Evolutionary conservation across 2,797 vertebrate species (phyloP), one percentile per base, ranked within the genome.

Genomic region (Myotis vivesi): DNA sequence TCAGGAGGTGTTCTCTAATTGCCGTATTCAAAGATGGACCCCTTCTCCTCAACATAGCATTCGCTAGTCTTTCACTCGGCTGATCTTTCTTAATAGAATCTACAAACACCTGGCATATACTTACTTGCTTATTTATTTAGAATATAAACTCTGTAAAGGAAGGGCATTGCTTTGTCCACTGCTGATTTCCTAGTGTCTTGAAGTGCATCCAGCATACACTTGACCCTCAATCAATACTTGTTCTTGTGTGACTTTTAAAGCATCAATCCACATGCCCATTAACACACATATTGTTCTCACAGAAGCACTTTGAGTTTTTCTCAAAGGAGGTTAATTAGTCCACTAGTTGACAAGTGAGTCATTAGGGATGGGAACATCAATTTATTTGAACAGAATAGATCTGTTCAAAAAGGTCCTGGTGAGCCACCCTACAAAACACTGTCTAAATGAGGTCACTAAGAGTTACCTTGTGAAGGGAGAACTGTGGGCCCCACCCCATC

Each of bases 321-420:
- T 44, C 51, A 51, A 44, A 30, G 36, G 57, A 59, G 30, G 36
- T 55, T 73, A 55, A 81, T 87, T 68, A 81, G 55, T 91, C 33
- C 23, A 23, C 38, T 62, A 25, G 72, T 81, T 87, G 92, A 87
- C 81, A 95, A 76, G 28, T 68, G 87, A 96, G 88, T 95, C 92
- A 68, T 0, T 16, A 19, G 55, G 57, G 66, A 33, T 84, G n/a
- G 80, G 53, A 76, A 12, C 5, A 17, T 46, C 41, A 1, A 5
- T 64, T 77, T 59, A 89, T 59, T 49, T 44, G 66, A 94, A 46
- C 41, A 66, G n/a, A 0, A 2, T 23, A 57, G 62, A 17, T 81
- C 36, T 80, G 33, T 89, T 83, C 66, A 82, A 66, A 91, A 84
- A 75, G 87, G 38, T 23, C 28, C 19, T 59, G 59, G 46, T 38